Base-by-base conservation (phyloP, 2,113 vertebrate species). In the Ovis canadensis region DNA sequence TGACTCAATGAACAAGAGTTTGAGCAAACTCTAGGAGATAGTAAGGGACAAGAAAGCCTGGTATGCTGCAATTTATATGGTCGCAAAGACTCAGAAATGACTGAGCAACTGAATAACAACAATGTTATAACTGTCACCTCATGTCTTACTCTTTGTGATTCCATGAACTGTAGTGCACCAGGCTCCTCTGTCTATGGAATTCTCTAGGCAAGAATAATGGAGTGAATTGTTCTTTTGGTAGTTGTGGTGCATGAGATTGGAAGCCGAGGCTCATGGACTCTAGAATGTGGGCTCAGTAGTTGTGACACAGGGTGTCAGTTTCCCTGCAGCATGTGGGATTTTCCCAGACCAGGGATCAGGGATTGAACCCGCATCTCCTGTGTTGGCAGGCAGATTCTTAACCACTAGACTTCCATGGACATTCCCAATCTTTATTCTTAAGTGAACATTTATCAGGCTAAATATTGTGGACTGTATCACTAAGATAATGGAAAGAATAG, bases 321-420 rank as follows among this genome's bases (percentile, higher is more conserved):
- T 36, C 64, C n/a, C 64, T 36, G n/a, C 33, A 36, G 17, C 64
- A 67, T 67, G 64, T 67, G n/a, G 17, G 33, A 36, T 67, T 36
- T 67, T 36, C 17, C 64, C 64, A 67, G n/a, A 67, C 33, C 64
- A 67, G 8, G n/a, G n/a, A 36, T 36, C 64, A 36, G 8, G 16
- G n/a, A 17, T 21, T 67, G 64, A 67, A 67, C 8, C 17, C 0
- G 0, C 0, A 1, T 67, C 8, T n/a, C 16, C 8, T 67, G 64
- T 67, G 17, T 36, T 67, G 17, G 7, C 17, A 67, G 64, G n/a
- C 64, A 36, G 64, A 67, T 36, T 67, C 64, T 67, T 67, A 11
- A 67, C 64, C 64, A 36, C 33, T 36, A 9, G 17, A 36, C 15
- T 36, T 67, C 33, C 64, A 67, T 67, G 64, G n/a, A 36, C 3